Evolutionary conservation across 2,113 vertebrate species (phyloP), one percentile per base, ranked within the genome.

Genomic region (Notothenia coriiceps): DNA sequence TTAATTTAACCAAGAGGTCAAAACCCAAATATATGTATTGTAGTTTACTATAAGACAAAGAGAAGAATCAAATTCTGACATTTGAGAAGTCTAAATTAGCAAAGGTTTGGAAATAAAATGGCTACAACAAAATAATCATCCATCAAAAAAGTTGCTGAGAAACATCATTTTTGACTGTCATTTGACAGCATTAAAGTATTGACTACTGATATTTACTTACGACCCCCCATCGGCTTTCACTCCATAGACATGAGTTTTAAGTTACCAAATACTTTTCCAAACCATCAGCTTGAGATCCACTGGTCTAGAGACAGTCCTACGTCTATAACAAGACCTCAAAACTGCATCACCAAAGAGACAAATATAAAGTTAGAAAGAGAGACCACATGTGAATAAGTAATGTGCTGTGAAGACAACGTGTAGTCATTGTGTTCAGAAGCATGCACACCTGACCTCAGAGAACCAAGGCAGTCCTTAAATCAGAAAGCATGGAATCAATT

Each of bases 401-500:
- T 56, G 29, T 51, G 54, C 8, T 4, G n/a, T 22, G 35, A 72
- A 60, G 60, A 22, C 69, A 71, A 5, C 44, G 13, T 59, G n/a
- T 11, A 50, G 15, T 54, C 54, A 77, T 22, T 50, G 35, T 54
- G 35, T 83, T 43, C 22, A 68, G 49, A 62, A 20, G 43, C 1
- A 9, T 6, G 40, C 20, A 56, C 61, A 25, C 11, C 17, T 74
- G 69, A 85, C 73, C 68, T 65, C 47, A 66, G 35, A 67, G 50
- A 47, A 70, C 57, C 59, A 61, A 14, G 4, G 33, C 18, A 60
- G 33, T 35, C 52, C 43, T 46, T 82, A 69, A 64, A 83, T 86
- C 61, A 70, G 15, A 77, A 69, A 70, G 50, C 52, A 64, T 78
- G 54, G 76, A 82, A 74, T 76, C 71, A 33, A 13, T 70, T 80